Evolutionary conservation across 2,888 invertebrate species (phyloP).

Genomic region (Phrixothrix hirtus): DNA sequence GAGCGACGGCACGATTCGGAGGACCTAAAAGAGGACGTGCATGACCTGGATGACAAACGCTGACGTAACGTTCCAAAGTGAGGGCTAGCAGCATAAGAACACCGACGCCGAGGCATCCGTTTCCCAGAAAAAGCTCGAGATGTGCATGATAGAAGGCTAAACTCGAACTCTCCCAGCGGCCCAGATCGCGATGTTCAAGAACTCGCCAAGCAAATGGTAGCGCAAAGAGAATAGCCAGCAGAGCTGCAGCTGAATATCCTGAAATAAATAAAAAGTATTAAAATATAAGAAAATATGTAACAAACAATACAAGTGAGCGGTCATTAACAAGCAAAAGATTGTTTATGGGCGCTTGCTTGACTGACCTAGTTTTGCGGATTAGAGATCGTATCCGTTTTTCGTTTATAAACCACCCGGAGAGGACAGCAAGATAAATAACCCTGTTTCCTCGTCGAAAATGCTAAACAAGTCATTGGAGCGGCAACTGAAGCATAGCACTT

Average conservation of each 20-base stretch:
- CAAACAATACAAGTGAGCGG: neutral
- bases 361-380: constrained; percentile 6
- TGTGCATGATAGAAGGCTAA: constrained; percentile 73
- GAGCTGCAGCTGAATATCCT: constrained; percentile 78
- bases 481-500: too few species aligned
- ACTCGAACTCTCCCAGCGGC: constrained; percentile 65
- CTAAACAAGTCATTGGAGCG: constrained; percentile 9
- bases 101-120: constrained; percentile 73
- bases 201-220: constrained; percentile 70
- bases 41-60: constrained; percentile 73
- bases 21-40: constrained; percentile 67
- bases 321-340: constrained; percentile 6
- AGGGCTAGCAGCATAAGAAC: constrained; percentile 76
- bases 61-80: constrained; percentile 74
- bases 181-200: constrained; percentile 66
- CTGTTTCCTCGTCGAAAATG: neutral
- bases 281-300: neutral
- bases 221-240: constrained; percentile 71
- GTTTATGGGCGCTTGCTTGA: constrained; percentile 1
- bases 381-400: constrained; percentile 2
- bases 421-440: constrained; percentile 7
- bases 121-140: constrained; percentile 71
- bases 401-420: neutral
- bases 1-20: constrained; percentile 65
- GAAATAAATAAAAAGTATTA: constrained; percentile 43